Evolutionary conservation across 2,113 vertebrate genomes (phyloP).

Genomic region (Columbina picui): DNA sequence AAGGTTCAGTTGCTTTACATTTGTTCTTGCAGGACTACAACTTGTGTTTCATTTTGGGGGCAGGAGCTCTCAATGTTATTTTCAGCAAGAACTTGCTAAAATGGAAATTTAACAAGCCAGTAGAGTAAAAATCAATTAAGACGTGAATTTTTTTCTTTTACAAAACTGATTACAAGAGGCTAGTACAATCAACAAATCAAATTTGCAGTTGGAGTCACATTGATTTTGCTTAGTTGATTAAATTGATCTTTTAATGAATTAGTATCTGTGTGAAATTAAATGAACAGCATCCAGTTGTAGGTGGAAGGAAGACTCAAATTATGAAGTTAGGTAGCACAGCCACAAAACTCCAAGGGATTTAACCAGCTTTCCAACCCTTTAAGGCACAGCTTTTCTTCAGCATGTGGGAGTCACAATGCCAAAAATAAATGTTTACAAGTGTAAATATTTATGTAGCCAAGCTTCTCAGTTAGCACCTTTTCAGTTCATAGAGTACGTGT

Average conservation of each 20-base stretch:
- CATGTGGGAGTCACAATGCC: not conserved
- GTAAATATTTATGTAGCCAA: not conserved
- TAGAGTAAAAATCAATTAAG: conserved; percentile 10
- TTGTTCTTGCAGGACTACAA: not conserved
- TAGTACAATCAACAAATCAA: conserved; percentile 44
- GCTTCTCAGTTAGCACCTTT: not conserved
- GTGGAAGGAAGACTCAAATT: conserved; percentile 21
- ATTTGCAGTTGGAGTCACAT: conserved; percentile 23
- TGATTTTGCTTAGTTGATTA: conserved; percentile 42
- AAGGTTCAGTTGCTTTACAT: not conserved
- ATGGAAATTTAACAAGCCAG: not conserved
- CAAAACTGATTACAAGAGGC: conserved; percentile 40
- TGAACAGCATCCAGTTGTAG: not conserved
- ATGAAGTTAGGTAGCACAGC: not conserved
- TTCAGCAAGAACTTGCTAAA: not conserved
- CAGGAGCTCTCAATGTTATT: not conserved
- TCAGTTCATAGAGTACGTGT: not conserved
- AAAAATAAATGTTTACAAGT: not conserved
- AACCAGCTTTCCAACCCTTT: not conserved
- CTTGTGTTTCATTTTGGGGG: not conserved
- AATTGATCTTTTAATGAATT: conserved; percentile 51
- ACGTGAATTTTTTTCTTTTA: not conserved
- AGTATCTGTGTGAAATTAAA: conserved; percentile 35
- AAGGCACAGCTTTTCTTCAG: not conserved
- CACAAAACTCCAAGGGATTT: not conserved